phyloP scores from a whole-genome alignment of 2,797 vertebrate genomes.

The Chaunax sp. region DNA sequence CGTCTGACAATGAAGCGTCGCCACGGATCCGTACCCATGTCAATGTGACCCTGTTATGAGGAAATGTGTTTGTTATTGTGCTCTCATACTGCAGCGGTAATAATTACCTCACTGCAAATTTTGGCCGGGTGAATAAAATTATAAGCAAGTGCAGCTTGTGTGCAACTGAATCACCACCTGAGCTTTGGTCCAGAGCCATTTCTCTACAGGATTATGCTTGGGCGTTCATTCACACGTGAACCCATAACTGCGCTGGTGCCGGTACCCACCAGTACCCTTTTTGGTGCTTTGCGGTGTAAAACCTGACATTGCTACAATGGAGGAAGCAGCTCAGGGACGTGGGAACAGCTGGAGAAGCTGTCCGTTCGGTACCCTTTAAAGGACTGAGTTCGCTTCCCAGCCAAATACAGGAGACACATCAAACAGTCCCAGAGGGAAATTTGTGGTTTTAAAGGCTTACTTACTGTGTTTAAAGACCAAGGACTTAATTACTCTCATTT shows the following conservation, averaged over 20 bases:
- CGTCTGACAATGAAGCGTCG: conserved; percentile 36
- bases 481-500: background rate
- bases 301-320: too few relatives aligned
- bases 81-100: conserved; percentile 64
- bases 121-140: conserved; percentile 33
- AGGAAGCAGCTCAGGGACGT: too few relatives aligned
- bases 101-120: conserved; percentile 65
- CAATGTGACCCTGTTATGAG: conserved; percentile 48
- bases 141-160: conserved; percentile 15
- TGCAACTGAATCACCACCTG: conserved; percentile 35
- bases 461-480: conserved; percentile 33
- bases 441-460: conserved; percentile 36
- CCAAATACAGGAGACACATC: conserved; percentile 11
- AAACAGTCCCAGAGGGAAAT: conserved; percentile 42
- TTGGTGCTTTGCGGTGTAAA: too few relatives aligned
- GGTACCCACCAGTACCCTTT: too few relatives aligned
- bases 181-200: conserved; percentile 44
- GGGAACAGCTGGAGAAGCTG: too few relatives aligned
- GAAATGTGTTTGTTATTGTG: conserved; percentile 67
- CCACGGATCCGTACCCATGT: conserved; percentile 58
- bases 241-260: too few relatives aligned
- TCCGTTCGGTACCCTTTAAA: too few relatives aligned
- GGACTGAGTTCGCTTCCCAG: too few relatives aligned
- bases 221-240: too few relatives aligned
- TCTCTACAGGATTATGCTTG: conserved; percentile 20